These are phyloP conservation scores for Drosophila setosimentum DNA, from an alignment of 2,888 invertebrate genomes.

Conservation along the genomic window DNA sequence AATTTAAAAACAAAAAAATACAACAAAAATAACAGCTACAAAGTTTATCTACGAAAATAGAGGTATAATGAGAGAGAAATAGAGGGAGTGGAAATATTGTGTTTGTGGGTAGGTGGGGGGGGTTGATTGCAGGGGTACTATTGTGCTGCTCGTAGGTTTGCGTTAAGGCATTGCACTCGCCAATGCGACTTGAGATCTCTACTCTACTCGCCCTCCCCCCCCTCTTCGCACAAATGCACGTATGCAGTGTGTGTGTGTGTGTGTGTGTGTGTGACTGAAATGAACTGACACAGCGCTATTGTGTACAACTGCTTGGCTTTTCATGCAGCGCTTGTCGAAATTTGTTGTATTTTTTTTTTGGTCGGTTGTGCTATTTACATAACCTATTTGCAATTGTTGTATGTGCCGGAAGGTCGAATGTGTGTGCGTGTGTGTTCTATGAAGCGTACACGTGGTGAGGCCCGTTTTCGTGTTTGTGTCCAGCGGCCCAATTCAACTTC, in stretches of 20 bases:
- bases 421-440: constrained; percentile 40
- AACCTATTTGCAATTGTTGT: constrained; percentile 63
- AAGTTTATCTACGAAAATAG: constrained; percentile 7
- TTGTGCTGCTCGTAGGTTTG: constrained; percentile 20
- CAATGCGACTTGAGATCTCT: constrained; percentile 21
- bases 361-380: constrained; percentile 55
- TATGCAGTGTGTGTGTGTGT: neutral
- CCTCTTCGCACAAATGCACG: neutral
- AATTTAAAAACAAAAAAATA: neutral
- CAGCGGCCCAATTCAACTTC: constrained; percentile 30
- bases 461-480: constrained; percentile 16
- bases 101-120: neutral
- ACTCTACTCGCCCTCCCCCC: neutral
- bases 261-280: neutral
- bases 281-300: constrained; percentile 14
- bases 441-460: constrained; percentile 41
- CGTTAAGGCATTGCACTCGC: constrained; percentile 48
- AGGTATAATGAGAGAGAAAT: neutral
- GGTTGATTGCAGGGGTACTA: neutral
- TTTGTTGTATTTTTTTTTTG: constrained; percentile 30
- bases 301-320: constrained; percentile 23
- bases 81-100: neutral
- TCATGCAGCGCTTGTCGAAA: constrained; percentile 34
- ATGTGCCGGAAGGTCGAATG: constrained; percentile 57
- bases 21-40: constrained; percentile 3